phyloP scores from a whole-genome alignment of 2,797 vertebrate genomes.

The Amblyraja radiata region DNA sequence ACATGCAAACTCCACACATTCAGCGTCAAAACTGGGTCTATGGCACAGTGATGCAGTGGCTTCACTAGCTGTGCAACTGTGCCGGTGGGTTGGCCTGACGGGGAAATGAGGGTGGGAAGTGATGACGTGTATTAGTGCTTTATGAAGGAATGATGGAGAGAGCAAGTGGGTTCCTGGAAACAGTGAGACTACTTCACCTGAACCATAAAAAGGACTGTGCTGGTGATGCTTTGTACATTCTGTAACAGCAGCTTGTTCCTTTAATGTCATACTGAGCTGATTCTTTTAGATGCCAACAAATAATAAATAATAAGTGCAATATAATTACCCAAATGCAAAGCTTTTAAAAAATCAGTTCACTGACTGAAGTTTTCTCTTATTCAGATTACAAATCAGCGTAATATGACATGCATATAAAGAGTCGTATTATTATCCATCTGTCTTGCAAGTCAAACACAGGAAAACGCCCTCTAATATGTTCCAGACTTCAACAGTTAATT shows the following conservation, averaged over 20 bases:
- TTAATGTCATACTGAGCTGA: neutral
- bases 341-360: conserved; percentile 30
- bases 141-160: neutral
- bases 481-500: conserved; percentile 6
- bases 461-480: neutral
- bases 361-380: conserved; percentile 24
- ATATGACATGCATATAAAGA: conserved; percentile 26
- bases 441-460: neutral
- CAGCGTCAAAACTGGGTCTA: too few relatives aligned
- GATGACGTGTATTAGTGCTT: neutral
- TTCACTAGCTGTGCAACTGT: too few relatives aligned
- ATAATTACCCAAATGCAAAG: conserved; percentile 32
- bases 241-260: neutral
- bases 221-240: neutral
- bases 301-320: conserved; percentile 29
- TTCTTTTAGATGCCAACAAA: conserved; percentile 4
- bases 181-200: neutral
- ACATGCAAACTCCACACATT: too few relatives aligned
- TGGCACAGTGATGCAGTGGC: too few relatives aligned
- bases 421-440: conserved; percentile 10
- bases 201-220: neutral
- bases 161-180: neutral
- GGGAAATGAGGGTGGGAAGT: neutral
- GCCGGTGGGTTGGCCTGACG: too few relatives aligned
- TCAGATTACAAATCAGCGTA: conserved; percentile 24